Conservation (phyloP, 2,888 invertebrate genomes). For the Lysandra coridon region DNA sequence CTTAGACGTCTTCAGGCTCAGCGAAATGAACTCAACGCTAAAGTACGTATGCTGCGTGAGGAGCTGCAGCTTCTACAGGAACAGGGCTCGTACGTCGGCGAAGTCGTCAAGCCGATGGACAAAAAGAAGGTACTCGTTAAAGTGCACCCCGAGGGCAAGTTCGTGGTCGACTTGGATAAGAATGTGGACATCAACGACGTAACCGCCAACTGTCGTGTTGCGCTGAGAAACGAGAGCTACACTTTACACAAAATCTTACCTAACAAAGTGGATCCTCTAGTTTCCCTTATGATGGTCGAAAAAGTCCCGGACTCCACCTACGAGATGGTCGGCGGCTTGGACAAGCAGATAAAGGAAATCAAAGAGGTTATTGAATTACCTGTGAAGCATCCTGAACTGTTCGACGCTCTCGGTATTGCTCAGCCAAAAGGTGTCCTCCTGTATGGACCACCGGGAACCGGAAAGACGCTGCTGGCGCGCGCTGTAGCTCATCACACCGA, state of each 20-base stretch:
- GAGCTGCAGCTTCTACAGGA: conserved; percentile 97
- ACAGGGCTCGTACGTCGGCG: conserved; percentile 99
- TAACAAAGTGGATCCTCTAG: conserved; percentile 99
- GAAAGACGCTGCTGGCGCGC: conserved; percentile 97
- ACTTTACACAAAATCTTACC: conserved; percentile 99
- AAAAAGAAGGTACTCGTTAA: conserved; percentile 99
- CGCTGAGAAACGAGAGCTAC: conserved; percentile 98
- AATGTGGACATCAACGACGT: conserved; percentile 99
- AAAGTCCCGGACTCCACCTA: conserved; percentile 99
- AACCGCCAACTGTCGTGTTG: conserved; percentile 98
- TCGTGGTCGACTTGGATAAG: conserved; percentile 99
- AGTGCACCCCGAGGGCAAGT: conserved; percentile 99
- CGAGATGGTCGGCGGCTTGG: conserved; percentile 99
- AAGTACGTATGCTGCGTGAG: conserved; percentile 98
- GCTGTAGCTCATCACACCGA: conserved; percentile 99
- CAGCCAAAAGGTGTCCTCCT: conserved; percentile 98
- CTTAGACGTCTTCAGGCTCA: conserved; percentile 98
- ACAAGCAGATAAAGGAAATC: conserved; percentile 99
- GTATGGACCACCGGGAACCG: conserved; percentile 97
- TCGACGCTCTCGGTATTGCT: conserved; percentile 98
- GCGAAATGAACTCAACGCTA: conserved; percentile 98
- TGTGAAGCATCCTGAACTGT: conserved; percentile 99
- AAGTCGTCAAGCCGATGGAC: conserved; percentile 99
- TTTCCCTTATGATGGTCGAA: conserved; percentile 99
- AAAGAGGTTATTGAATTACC: conserved; percentile 99